Evolutionary conservation across 2,888 invertebrate genomes (phyloP), one percentile per base, ranked within the genome.

Genomic region (Plusia festucae): DNA sequence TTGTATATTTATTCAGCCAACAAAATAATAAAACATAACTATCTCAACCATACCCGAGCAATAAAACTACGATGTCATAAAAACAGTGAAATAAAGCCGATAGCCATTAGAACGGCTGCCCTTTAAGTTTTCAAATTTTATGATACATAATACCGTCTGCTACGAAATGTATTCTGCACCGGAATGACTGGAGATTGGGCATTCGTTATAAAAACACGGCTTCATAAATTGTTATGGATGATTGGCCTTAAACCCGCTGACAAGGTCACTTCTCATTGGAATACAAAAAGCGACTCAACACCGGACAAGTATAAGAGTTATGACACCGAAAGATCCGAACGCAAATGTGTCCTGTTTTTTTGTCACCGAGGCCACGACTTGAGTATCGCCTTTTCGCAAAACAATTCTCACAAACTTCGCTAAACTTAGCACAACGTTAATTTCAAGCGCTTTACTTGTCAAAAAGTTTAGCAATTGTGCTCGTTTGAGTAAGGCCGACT

Each of bases 401-500:
- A 82, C 81, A 80, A 76, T 82, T 75, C 70, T 65, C 67, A 68
- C 70, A 70, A 81, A 79, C 78, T 82, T 74, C 46, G 63, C 62
- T 30, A 78, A 88, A 86, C 81, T 86, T 86, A 79, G 78, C 81
- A 61, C 76, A 76, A 85, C 86, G 85, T 85, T 88, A 89, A 90
- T 90, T 88, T 87, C 78, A 74, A 83, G 75, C 83, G 88, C 85
- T 90, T 90, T 87, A 86, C 90, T 90, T 89, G 89, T 91, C 90
- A 88, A 88, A 89, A 92, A 90, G 84, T 91, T 92, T 82, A 46
- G 81, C 85, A 87, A 88, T 90, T 87, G 89, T 86, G 83, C 86
- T 79, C 82, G 87, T 85, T 87, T 83, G 82, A 79, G 85, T 82
- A 77, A 82, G 78, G 74, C 82, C 73, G 82, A 85, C 82, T 88